Evolutionary conservation across 2,113 vertebrate genomes (phyloP).

Genomic region (Grammomys dolichurus): DNA sequence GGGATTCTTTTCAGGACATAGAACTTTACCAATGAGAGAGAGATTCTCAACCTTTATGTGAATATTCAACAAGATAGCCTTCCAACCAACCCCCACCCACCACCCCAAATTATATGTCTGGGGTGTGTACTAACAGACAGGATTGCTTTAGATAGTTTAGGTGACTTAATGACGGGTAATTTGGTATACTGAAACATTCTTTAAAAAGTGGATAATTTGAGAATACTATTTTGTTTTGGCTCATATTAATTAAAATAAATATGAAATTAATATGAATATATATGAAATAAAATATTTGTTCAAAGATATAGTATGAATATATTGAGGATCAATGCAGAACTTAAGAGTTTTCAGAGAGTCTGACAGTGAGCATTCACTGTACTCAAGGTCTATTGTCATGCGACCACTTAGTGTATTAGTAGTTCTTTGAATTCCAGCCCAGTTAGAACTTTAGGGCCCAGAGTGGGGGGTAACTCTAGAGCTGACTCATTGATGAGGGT

Average conservation of each 20-base stretch:
- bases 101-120: not conserved
- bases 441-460: not conserved
- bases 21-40: not conserved
- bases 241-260: not conserved
- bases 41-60: not conserved
- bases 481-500: not conserved
- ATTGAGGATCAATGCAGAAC: not conserved
- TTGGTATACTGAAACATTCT: not conserved
- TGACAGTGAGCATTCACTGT: not conserved
- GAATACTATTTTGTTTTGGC: not conserved
- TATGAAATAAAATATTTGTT: no score
- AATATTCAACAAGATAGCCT: not conserved
- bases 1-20: not conserved
- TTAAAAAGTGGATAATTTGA: not conserved
- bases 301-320: not conserved
- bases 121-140: not conserved
- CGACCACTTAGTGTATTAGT: not conserved
- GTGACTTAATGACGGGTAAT: not conserved
- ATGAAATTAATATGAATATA: no score
- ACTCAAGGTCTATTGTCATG: not conserved
- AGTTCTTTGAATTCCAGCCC: not conserved
- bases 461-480: not conserved
- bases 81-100: no score
- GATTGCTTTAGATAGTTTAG: not conserved
- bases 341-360: not conserved